phyloP scores from a whole-genome alignment of 2,797 vertebrate species.

The Halcyon smyrnensis region DNA sequence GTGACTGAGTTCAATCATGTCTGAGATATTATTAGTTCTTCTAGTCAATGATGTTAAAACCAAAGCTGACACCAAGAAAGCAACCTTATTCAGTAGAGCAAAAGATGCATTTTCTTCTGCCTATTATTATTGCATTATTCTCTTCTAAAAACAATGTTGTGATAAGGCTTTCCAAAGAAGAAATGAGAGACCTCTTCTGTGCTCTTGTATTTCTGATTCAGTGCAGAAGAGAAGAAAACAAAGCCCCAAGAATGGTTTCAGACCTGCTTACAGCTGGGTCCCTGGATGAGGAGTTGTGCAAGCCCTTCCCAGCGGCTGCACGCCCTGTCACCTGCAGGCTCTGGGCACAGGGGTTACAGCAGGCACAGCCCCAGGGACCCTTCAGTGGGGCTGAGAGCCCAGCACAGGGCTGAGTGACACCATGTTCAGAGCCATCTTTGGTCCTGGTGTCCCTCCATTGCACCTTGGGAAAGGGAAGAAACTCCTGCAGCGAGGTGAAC shows the following conservation, averaged over 20 bases:
- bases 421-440: background rate
- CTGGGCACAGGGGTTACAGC: fast-evolving
- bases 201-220: background rate
- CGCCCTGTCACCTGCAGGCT: no score
- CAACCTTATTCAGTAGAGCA: background rate
- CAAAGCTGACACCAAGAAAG: background rate
- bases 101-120: background rate
- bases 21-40: background rate
- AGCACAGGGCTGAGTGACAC: background rate
- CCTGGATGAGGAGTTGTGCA: background rate
- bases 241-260: background rate
- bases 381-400: background rate
- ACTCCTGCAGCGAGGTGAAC: background rate
- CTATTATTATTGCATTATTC: background rate
- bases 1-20: background rate
- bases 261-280: background rate
- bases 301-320: background rate
- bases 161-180: background rate
- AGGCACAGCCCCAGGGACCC: background rate
- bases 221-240: background rate
- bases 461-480: background rate
- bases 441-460: background rate
- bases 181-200: background rate
- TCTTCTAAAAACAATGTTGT: background rate
- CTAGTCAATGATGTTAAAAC: background rate